A percentile compares a stretch with the other conserved stretches of the same genome.
Evolutionary conservation across 2,888 invertebrate genomes (phyloP).

Genomic region (Gisinianus flammeolus): DNA sequence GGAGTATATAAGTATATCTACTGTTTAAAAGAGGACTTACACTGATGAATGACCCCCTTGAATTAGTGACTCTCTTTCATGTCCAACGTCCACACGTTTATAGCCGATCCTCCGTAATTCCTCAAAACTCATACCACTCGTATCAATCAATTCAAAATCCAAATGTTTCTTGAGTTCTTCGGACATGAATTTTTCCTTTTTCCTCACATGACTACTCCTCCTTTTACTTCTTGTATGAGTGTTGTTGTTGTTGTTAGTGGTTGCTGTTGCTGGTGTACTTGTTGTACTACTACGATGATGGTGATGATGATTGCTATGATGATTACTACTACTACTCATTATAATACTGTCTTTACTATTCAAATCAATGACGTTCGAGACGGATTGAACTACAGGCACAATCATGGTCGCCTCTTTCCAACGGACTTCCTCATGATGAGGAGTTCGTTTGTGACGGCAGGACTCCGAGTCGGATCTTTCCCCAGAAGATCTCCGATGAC

Average conservation of each 20-base stretch:
- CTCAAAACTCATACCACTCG: conserved; percentile 85
- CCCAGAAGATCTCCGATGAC: conserved; percentile 70
- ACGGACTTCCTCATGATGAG: conserved; percentile 51
- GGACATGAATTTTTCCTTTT: conserved; percentile 12
- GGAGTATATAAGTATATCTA: too few relatives aligned
- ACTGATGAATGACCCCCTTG: not conserved
- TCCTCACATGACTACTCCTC: conserved; percentile 4
- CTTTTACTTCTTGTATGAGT: not conserved
- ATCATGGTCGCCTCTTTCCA: conserved; percentile 36
- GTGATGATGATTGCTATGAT: conserved; percentile 66
- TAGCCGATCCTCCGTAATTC: not conserved
- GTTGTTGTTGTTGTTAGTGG: not conserved
- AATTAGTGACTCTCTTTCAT: not conserved
- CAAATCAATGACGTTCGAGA: conserved; percentile 22
- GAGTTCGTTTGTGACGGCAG: conserved; percentile 62
- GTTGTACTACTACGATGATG: conserved; percentile 61
- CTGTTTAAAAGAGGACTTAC: too few relatives aligned
- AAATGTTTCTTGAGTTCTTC: conserved; percentile 75
- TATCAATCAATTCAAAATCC: conserved; percentile 86
- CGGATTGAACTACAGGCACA: conserved; percentile 1
- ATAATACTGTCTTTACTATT: not conserved
- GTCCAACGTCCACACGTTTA: not conserved
- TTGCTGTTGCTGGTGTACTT: too few relatives aligned
- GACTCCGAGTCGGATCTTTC: conserved; percentile 77
- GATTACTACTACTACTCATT: not conserved